These are phyloP conservation scores for Trissoscelio sp. DNA, from an alignment of 2,888 invertebrate genomes.

Conservation along the genomic window DNA sequence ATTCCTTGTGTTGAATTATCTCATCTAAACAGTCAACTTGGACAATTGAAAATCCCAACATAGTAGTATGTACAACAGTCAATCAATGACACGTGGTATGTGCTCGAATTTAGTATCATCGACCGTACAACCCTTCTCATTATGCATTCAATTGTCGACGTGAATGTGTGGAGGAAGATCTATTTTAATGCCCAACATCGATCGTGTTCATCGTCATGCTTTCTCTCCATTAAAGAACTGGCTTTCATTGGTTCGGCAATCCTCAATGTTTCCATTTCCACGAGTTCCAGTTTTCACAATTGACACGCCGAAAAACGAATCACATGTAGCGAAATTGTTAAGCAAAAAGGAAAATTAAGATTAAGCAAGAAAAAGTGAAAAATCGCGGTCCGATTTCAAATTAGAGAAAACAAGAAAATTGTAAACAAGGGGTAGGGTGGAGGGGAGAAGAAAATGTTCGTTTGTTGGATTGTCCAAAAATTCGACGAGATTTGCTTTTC, in stretches of 20 bases:
- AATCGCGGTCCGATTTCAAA: slow-evolving; percentile 10
- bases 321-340: no score
- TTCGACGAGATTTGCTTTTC: no score
- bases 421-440: slow-evolving; percentile 13
- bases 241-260: no score
- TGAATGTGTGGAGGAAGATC: not conserved
- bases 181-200: not conserved
- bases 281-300: no score
- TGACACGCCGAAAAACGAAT: no score
- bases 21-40: slow-evolving; percentile 31
- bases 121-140: slow-evolving; percentile 80
- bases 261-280: no score
- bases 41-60: slow-evolving; percentile 43
- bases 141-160: slow-evolving; percentile 78
- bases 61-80: slow-evolving; percentile 35
- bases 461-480: no score
- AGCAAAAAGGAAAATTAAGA: slow-evolving; percentile 5
- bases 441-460: not conserved
- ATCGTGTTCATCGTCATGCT: not conserved
- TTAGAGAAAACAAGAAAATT: slow-evolving; percentile 32
- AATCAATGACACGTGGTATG: slow-evolving; percentile 69
- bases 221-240: not conserved
- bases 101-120: slow-evolving; percentile 83
- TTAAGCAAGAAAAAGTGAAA: slow-evolving; percentile 5
- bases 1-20: slow-evolving; percentile 59